phyloP scores from a whole-genome alignment of 2,113 vertebrate genomes.

The Hystrix cristata region DNA sequence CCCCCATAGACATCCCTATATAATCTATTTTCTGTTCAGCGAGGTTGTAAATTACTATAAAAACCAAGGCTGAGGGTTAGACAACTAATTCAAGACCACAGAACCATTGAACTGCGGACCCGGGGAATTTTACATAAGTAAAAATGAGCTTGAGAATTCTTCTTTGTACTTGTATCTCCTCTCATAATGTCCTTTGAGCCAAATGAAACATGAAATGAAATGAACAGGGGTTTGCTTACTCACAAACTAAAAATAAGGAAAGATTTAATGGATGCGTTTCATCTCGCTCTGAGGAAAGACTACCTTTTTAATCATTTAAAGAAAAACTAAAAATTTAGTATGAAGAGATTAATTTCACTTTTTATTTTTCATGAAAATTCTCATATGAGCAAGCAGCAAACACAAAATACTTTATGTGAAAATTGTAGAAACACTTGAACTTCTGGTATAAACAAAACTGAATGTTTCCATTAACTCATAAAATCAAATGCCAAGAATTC shows the following conservation, averaged over 20 bases:
- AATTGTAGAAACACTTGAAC: slow-evolving; percentile 51
- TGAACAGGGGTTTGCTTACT: background rate
- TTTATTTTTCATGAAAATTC: slow-evolving; percentile 41
- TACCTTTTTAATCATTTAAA: slow-evolving; percentile 38
- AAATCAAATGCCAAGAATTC: slow-evolving; percentile 43
- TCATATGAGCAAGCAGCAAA: background rate
- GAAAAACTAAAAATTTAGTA: slow-evolving; percentile 44
- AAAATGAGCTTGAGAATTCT: background rate
- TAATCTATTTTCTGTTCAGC: slow-evolving; percentile 46
- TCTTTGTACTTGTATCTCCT: background rate
- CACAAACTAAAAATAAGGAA: background rate
- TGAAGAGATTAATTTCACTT: slow-evolving; percentile 22
- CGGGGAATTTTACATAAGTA: background rate
- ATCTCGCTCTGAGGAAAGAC: background rate
- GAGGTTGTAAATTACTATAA: background rate
- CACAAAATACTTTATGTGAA: background rate
- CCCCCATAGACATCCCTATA: background rate
- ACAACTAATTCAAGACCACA: background rate
- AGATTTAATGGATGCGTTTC: background rate
- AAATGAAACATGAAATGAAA: background rate
- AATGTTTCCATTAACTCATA: slow-evolving; percentile 31
- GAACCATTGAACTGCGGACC: background rate
- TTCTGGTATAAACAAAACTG: slow-evolving; percentile 41
- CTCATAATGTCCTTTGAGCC: slow-evolving; percentile 41
- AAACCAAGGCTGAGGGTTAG: slow-evolving; percentile 31